A percentile compares a stretch with the other conserved stretches of the same genome.
phyloP scores from a whole-genome alignment of 2,797 vertebrate genomes.

The Pristis pectinata region DNA sequence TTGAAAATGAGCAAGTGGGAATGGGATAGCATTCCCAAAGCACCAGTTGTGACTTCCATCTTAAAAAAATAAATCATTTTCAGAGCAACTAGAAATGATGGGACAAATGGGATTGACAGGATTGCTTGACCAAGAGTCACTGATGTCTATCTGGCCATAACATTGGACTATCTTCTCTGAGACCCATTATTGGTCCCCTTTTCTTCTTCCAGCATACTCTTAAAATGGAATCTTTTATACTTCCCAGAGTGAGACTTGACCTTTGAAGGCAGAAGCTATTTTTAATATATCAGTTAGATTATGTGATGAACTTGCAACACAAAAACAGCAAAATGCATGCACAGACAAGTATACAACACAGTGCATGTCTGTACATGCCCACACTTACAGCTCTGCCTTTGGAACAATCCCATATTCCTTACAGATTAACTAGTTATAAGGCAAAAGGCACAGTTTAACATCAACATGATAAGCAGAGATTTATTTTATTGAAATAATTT shows the following conservation, averaged over 20 bases:
- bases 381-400: neutral
- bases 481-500: neutral
- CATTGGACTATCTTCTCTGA: neutral
- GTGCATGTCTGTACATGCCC: constrained; percentile 4
- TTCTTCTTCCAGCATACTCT: neutral
- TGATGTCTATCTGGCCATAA: neutral
- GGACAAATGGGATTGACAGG: neutral
- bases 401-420: neutral
- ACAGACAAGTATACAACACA: neutral
- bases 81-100: too few species aligned
- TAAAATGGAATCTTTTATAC: neutral
- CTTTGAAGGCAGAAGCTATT: neutral
- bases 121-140: neutral
- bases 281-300: neutral
- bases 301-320: too few species aligned
- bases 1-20: too few species aligned
- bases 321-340: neutral
- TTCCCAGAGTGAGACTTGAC: neutral
- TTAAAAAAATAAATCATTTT: too few species aligned
- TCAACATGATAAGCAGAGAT: neutral
- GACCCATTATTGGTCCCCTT: neutral
- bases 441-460: neutral
- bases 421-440: neutral
- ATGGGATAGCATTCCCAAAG: too few species aligned
- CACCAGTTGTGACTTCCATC: too few species aligned